These are phyloP conservation scores for Leucophenga maculata DNA, from an alignment of 2,888 invertebrate species.

Conservation along the genomic window DNA sequence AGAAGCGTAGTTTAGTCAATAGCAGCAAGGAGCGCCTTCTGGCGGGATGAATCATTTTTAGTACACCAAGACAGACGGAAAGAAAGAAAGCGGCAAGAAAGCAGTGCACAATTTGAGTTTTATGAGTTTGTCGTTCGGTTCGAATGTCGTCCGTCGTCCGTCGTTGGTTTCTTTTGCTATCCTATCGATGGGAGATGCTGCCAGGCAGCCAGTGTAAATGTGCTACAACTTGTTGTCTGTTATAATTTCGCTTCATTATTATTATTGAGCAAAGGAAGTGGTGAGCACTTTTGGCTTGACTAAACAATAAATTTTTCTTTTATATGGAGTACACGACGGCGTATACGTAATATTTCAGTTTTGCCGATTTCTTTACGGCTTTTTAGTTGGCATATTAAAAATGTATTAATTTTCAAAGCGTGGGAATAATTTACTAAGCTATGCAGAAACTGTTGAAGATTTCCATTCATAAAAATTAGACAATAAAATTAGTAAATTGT, in stretches of 20 bases:
- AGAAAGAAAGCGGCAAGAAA: slow-evolving; percentile 47
- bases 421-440: slow-evolving; percentile 38
- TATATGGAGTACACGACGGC: background rate
- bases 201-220: slow-evolving; percentile 50
- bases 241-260: slow-evolving; percentile 45
- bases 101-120: slow-evolving; percentile 35
- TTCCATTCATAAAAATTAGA: background rate
- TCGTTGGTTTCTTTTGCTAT: background rate
- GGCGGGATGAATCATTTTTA: slow-evolving; percentile 53
- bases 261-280: too few relatives aligned
- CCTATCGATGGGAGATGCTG: background rate
- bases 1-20: slow-evolving; percentile 1
- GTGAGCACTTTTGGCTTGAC: background rate
- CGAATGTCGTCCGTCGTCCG: background rate
- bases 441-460: background rate
- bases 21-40: background rate
- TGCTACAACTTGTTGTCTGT: slow-evolving; percentile 43
- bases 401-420: slow-evolving; percentile 40
- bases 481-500: background rate
- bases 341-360: slow-evolving; percentile 12
- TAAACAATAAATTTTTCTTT: background rate
- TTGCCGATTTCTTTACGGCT: background rate
- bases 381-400: slow-evolving; percentile 37
- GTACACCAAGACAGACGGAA: too few relatives aligned
- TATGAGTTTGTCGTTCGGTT: slow-evolving; percentile 5